Evolutionary conservation across 2,888 invertebrate genomes (phyloP).

Genomic region (Amiota communis): DNA sequence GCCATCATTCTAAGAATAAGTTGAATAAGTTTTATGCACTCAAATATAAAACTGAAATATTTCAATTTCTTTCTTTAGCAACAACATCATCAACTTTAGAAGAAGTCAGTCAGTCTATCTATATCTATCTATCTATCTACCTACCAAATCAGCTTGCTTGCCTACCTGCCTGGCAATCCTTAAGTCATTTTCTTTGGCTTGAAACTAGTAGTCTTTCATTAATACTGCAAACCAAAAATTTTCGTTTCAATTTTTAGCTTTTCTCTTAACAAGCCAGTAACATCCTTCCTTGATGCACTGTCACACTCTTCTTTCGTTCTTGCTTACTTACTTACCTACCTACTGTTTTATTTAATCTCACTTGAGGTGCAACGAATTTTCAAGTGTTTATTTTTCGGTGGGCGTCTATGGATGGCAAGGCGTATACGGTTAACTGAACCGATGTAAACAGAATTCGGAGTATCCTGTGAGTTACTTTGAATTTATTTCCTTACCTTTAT

Average conservation of each 20-base stretch:
- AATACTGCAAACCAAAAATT: conserved; percentile 39
- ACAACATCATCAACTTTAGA: conserved; percentile 17
- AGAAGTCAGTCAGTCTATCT: too few species aligned
- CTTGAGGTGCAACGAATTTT: conserved; percentile 60
- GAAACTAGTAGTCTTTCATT: conserved; percentile 13
- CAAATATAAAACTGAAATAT: conserved; percentile 26
- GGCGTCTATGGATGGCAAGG: neutral
- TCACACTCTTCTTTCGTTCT: too few species aligned
- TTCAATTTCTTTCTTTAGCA: conserved; percentile 25
- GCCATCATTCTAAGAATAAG: neutral
- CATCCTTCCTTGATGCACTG: too few species aligned
- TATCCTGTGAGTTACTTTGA: too few species aligned
- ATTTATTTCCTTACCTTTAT: neutral
- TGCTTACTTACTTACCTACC: too few species aligned
- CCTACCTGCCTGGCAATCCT: too few species aligned
- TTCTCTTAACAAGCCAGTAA: conserved; percentile 17
- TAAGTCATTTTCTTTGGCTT: too few species aligned
- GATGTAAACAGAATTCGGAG: too few species aligned
- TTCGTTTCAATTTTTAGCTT: conserved; percentile 66
- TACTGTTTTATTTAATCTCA: conserved; percentile 63
- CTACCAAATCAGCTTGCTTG: too few species aligned
- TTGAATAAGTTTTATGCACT: conserved; percentile 23
- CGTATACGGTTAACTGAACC: neutral
- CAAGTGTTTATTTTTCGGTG: conserved; percentile 49
- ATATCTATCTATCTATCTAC: too few species aligned